phyloP scores from a whole-genome alignment of 1,140 invertebrate species.

The Tribolium castaneum region DNA sequence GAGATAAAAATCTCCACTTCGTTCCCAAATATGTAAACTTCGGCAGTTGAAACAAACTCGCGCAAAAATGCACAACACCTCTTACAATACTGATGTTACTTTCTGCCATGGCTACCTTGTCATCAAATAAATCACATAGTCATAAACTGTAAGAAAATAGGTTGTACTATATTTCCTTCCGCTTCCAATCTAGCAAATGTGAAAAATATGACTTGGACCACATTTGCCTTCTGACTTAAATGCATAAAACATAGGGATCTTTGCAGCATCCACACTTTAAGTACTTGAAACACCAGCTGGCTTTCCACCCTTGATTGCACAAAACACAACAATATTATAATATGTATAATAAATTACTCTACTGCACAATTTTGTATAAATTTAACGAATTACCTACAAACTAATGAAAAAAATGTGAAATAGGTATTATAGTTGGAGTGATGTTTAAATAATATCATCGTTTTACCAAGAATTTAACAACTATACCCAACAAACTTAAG shows the following conservation, averaged over 20 bases:
- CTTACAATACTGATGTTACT: constrained; percentile 26
- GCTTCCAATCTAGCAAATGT: constrained; percentile 21
- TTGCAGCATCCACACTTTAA: constrained; percentile 27
- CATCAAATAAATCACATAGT: constrained; percentile 42
- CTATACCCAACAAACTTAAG: constrained; percentile 37
- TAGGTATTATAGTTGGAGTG: constrained; percentile 28
- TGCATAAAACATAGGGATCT: constrained; percentile 27
- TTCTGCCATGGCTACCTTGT: constrained; percentile 37
- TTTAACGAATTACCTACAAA: constrained; percentile 37
- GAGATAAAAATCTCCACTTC: constrained; percentile 22
- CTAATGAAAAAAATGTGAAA: constrained; percentile 31
- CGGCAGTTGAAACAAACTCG: constrained; percentile 20
- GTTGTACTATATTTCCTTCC: constrained; percentile 39
- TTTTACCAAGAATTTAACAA: constrained; percentile 25
- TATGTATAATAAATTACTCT: constrained; percentile 41
- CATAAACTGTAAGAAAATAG: constrained; percentile 37
- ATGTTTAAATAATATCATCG: constrained; percentile 40
- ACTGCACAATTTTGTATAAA: constrained; percentile 39
- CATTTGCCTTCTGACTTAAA: constrained; percentile 33
- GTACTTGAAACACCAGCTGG: constrained; percentile 36
- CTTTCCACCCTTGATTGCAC: constrained; percentile 23
- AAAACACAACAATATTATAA: constrained; percentile 42
- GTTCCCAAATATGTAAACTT: constrained; percentile 14
- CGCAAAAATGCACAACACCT: constrained; percentile 21
- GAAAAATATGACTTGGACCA: not conserved